Evolutionary conservation across 1,140 invertebrate species (phyloP), one percentile per base, ranked within the genome.

Genomic region (Drosophila melanogaster): DNA sequence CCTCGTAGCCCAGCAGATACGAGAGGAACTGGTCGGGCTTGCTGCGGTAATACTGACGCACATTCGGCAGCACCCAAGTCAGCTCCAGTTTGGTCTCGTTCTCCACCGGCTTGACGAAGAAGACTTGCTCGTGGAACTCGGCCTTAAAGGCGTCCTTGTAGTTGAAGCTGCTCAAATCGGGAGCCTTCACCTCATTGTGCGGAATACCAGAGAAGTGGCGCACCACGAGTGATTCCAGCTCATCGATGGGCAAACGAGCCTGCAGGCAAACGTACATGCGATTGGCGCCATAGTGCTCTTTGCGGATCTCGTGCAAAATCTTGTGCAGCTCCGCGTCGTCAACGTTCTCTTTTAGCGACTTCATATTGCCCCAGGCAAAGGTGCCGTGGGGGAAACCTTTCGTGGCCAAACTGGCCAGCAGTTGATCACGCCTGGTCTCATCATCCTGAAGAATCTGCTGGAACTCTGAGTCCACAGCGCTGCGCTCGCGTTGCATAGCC

Each of bases 401-500:
- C 49, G 94, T 94, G 26, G 96, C 95, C 41, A 96, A 91, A 44
- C 93, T 94, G 15, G 93, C 94, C 53, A 98, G 92, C 22, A 98
- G 74, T 93, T 97, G 96, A 79, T 97, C 95, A 0, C 90, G 81
- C 6, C 92, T 59, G 0, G 78, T 78, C 53, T 92, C 92, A 24
- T 92, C 90, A 26, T 91, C 90, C 19, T 90, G 75, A 4, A 77
- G 44, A 7, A 90, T 92, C 37, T 91, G 86, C 41, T 91, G 81
- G 47, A 92, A 92, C 54, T 92, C 97, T 12, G 97, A 98, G 91
- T 99, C 96, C 4, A 99, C 96, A 1, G 97, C 96, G 92, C 98
- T 96, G n/a, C 97, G 94, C 93, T 99, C 98, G 26, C 97, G 94
- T 46, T 96, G 95, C 93, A 98, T 98, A 0, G 97, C 95, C 70